Evolutionary conservation across 2,797 vertebrate genomes (phyloP).

Genomic region (Acanthiza pusilla): DNA sequence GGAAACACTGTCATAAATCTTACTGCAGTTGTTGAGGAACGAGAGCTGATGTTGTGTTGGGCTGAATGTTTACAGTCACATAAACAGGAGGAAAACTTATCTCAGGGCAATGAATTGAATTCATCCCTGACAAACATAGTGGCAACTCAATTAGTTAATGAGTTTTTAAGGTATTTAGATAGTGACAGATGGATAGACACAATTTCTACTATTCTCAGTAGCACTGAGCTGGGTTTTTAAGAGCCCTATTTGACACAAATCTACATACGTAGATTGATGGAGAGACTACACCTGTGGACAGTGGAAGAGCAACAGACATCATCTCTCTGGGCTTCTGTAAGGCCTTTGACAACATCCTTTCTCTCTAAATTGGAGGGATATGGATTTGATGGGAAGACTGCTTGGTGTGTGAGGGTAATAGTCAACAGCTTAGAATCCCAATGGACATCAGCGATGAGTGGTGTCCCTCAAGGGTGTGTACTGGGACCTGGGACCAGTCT

Average conservation of each 20-base stretch:
- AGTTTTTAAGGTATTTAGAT: background rate
- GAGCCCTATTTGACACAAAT: background rate
- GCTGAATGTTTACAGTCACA: background rate
- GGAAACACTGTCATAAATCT: slow-evolving; percentile 20
- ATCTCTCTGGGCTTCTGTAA: background rate
- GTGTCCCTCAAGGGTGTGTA: background rate
- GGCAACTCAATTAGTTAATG: background rate
- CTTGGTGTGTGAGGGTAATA: background rate
- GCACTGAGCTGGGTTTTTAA: background rate
- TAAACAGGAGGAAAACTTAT: background rate
- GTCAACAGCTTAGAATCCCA: background rate
- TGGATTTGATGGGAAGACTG: background rate
- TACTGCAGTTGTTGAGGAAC: background rate
- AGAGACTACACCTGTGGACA: background rate
- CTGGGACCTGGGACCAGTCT: background rate
- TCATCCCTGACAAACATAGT: background rate
- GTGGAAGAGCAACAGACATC: background rate
- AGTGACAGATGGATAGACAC: background rate
- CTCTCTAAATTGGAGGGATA: background rate
- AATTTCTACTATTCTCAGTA: background rate
- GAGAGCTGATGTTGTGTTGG: background rate
- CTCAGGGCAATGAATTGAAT: background rate
- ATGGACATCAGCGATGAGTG: background rate
- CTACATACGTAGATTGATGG: background rate
- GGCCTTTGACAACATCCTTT: background rate